Percentiles rank a stretch among this genome's conserved stretches.
These are phyloP conservation scores for Laterallus jamaicensis DNA, from an alignment of 2,113 vertebrate genomes.

Conservation along the genomic window DNA sequence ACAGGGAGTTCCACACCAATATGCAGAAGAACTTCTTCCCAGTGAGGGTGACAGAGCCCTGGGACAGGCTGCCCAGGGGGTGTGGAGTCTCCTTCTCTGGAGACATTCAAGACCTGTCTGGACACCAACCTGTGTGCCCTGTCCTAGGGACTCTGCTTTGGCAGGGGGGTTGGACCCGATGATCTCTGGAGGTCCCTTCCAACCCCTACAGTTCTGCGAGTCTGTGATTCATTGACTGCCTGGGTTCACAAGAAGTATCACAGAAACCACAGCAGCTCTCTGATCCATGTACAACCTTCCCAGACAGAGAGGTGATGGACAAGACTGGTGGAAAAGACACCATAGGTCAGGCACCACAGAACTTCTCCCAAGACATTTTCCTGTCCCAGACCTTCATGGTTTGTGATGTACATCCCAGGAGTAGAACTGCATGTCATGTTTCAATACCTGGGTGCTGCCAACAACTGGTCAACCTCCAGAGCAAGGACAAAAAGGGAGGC, in stretches of 20 bases:
- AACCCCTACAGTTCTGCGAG: no score
- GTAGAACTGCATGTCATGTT: fast-evolving
- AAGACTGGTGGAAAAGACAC: neutral
- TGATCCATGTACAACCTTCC: fast-evolving
- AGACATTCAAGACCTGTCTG: no score
- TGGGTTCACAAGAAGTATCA: neutral
- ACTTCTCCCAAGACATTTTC: neutral
- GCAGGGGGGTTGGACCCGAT: no score
- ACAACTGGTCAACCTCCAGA: neutral
- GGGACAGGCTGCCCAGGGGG: no score
- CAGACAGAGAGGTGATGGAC: neutral
- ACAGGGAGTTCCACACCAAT: no score
- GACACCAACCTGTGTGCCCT: no score
- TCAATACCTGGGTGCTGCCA: neutral
- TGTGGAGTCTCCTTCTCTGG: no score
- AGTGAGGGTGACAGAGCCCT: no score
- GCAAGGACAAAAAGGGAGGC: fast-evolving
- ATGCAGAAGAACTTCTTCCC: no score
- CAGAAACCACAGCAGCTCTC: neutral
- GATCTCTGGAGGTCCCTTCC: no score
- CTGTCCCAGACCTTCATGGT: neutral
- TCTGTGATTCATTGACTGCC: neutral
- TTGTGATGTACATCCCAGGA: fast-evolving
- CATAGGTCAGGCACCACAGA: no score
- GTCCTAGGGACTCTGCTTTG: no score